These are phyloP conservation scores for Lacanobia wlatinum DNA, from an alignment of 2,888 invertebrate genomes.

Conservation along the genomic window DNA sequence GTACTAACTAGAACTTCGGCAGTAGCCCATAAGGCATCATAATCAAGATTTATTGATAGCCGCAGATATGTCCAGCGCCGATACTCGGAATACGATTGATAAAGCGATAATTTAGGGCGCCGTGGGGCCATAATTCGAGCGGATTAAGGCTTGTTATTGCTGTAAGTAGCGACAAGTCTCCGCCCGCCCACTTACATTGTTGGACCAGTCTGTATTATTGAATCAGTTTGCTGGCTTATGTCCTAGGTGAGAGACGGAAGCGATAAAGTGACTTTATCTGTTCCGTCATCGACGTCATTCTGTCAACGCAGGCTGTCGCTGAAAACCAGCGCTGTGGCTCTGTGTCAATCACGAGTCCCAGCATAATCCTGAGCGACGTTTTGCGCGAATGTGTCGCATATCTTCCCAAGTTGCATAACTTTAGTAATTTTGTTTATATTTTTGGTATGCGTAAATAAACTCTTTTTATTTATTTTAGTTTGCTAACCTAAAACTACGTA, in stretches of 20 bases:
- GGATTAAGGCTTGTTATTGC: slow-evolving; percentile 62
- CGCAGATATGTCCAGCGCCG: slow-evolving; percentile 47
- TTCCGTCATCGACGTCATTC: no score
- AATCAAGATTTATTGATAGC: slow-evolving; percentile 55
- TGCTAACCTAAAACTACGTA: no score
- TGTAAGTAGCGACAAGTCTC: slow-evolving; percentile 51
- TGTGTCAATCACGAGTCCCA: no score
- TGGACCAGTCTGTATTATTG: slow-evolving; percentile 49
- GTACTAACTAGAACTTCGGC: slow-evolving; percentile 36
- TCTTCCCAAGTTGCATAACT: no score
- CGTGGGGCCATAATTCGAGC: slow-evolving; percentile 54
- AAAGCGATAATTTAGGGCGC: slow-evolving; percentile 60
- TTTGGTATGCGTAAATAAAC: no score
- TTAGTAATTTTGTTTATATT: no score
- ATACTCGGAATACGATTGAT: slow-evolving; percentile 54
- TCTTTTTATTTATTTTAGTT: no score
- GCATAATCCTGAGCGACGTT: no score
- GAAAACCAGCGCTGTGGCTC: no score
- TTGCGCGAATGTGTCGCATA: no score
- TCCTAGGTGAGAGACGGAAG: neutral
- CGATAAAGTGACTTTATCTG: neutral
- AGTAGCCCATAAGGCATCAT: slow-evolving; percentile 44
- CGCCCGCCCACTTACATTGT: slow-evolving; percentile 57
- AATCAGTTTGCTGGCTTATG: slow-evolving; percentile 27
- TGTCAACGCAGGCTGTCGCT: no score